Base-by-base conservation (phyloP, 2,888 invertebrate genomes). In the Drosophila trichaetosa region DNA sequence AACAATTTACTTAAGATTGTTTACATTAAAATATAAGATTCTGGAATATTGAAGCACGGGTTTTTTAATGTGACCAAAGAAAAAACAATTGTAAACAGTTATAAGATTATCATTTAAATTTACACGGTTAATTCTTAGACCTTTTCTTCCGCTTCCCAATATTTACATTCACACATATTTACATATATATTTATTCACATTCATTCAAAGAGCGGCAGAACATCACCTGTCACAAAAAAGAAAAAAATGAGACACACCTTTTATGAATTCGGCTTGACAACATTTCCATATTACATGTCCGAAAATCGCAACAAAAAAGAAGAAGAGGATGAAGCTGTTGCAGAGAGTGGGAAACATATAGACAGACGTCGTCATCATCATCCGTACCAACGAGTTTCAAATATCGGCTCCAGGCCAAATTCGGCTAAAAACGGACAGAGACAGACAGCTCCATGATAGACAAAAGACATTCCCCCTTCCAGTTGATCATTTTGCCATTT, bases 211-310 rank as follows among this genome's bases (percentile, higher is more conserved):
- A 16, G 16, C 24, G 24, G 46, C 24, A 8, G 56, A 53, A 63
- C 76, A 65, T 80, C 80, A 78, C 72, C 67, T 78, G 78, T 80
- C 80, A 78, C 64, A 60, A 33, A 34, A 29, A 24, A 10, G 24
- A 48, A 61, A 21, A 48, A 46, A 51, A 48, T 40, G n/a, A 64
- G 77, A 59, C 80, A 80, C 78, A 69, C 78, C 72, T 68, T 65
- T 75, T 38, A 36, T 46, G 66, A 68, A 68, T 53, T 49, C 51
- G 77, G 31, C 71, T 46, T 76, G 63, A 71, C 69, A 76, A 80
- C 67, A 76, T 80, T 78, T 78, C 76, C 36, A 76, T 72, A 65
- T 76, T 78, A 78, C 38, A 63, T 71, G 62, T 40, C 76, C 63
- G 80, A 60, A 53, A 69, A 48, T 7, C 29, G 33, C 68, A 21